These are phyloP conservation scores for Geotrupes spiniger DNA, from an alignment of 2,888 invertebrate species.

Conservation along the genomic window DNA sequence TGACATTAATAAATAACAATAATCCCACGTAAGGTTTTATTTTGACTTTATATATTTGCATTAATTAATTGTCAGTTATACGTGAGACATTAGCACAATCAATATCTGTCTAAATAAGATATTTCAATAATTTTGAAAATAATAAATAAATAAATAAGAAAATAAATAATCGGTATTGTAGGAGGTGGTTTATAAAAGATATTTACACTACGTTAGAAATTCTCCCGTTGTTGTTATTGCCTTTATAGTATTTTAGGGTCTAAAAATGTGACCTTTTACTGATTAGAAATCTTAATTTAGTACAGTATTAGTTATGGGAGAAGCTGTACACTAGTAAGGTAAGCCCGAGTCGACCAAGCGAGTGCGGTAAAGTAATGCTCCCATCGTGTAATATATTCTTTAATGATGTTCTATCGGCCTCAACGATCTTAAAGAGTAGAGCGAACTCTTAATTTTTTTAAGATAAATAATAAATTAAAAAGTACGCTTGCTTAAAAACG, in stretches of 20 bases:
- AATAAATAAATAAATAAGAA: not conserved
- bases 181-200: conserved; percentile 6
- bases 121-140: not conserved
- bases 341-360: conserved; percentile 17
- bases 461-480: conserved; percentile 45
- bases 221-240: conserved; percentile 9
- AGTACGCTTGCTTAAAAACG: conserved; percentile 31
- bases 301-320: conserved; percentile 17
- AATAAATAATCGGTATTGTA: not conserved
- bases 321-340: conserved; percentile 11
- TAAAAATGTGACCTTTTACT: conserved; percentile 20
- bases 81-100: too few species aligned
- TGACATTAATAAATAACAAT: too few species aligned
- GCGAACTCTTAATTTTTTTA: conserved; percentile 41
- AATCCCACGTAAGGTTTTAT: too few species aligned
- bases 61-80: too few species aligned
- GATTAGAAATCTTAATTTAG: conserved; percentile 28
- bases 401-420: conserved; percentile 48
- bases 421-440: conserved; percentile 44
- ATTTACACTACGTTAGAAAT: conserved; percentile 6
- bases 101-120: too few species aligned
- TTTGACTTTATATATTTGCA: too few species aligned
- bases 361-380: conserved; percentile 43
- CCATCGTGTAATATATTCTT: conserved; percentile 49
- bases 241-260: conserved; percentile 15